Evolutionary conservation across 2,113 vertebrate species (phyloP).

Genomic region (Pangasianodon gigas): DNA sequence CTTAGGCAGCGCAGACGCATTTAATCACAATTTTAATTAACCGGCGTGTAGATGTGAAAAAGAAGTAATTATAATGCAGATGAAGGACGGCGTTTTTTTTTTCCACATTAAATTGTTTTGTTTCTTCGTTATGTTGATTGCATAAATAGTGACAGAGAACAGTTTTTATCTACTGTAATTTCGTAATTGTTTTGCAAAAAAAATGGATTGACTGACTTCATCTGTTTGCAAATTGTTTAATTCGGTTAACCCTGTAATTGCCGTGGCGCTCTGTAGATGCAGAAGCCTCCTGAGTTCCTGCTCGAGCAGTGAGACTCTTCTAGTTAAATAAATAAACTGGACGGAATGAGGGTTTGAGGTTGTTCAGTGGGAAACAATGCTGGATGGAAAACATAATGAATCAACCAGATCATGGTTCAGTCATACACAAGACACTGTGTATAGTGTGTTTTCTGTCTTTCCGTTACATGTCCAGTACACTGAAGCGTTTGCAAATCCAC

Average conservation of each 20-base stretch:
- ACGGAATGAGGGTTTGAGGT: neutral
- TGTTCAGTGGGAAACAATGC: neutral
- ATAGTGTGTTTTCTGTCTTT: too few relatives aligned
- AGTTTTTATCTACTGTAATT: constrained; percentile 98
- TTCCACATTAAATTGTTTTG: constrained; percentile 99
- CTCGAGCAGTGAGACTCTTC: neutral
- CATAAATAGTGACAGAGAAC: constrained; percentile 97
- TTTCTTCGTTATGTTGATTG: constrained; percentile 99
- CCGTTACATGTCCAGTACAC: too few relatives aligned
- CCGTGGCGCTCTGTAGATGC: constrained; percentile 42
- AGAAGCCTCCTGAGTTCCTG: neutral
- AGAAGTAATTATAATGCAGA: constrained; percentile 99
- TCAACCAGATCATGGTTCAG: neutral
- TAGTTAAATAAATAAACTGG: neutral
- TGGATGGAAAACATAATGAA: neutral
- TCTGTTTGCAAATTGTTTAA: constrained; percentile 97
- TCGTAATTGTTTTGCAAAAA: constrained; percentile 95
- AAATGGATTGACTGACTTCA: constrained; percentile 87
- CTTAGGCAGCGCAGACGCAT: constrained; percentile 97
- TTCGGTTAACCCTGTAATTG: constrained; percentile 89
- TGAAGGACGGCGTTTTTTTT: constrained; percentile 93
- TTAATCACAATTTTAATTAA: constrained; percentile 99
- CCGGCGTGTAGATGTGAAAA: constrained; percentile 99
- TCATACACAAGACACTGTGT: neutral
- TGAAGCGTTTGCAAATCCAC: too few relatives aligned